Evolutionary conservation across 1,140 invertebrate genomes (phyloP).

Genomic region (Heliconius eleuchia): DNA sequence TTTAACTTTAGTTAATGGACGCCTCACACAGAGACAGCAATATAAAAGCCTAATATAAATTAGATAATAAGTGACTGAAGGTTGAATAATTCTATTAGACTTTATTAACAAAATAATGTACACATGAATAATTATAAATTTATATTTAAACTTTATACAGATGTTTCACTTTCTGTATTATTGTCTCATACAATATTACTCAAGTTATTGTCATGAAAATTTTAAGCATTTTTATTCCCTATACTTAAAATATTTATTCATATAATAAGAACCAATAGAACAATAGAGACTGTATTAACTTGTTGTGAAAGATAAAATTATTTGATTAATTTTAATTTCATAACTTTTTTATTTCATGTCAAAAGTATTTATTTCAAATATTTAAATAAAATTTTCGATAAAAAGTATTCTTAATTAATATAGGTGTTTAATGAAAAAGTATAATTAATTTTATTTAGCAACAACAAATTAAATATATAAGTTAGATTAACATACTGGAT

Average conservation of each 20-base stretch:
- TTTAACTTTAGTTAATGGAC: constrained; percentile 16
- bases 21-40: constrained; percentile 13
- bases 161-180: constrained; percentile 11
- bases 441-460: too few species aligned
- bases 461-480: too few species aligned
- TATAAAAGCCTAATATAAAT: constrained; percentile 36
- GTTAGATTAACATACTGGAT: constrained; percentile 3
- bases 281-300: constrained; percentile 1
- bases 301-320: not conserved
- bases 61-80: constrained; percentile 36
- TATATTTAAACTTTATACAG: constrained; percentile 7
- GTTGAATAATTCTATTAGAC: constrained; percentile 30
- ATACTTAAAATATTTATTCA: not conserved
- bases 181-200: constrained; percentile 1
- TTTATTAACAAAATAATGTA: constrained; percentile 25
- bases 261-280: constrained; percentile 8
- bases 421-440: too few species aligned
- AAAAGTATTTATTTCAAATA: not conserved
- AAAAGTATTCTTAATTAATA: too few species aligned
- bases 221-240: not conserved
- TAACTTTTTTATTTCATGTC: not conserved
- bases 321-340: not conserved
- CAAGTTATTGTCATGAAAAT: not conserved
- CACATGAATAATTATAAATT: constrained; percentile 23
- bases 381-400: too few species aligned